Evolutionary conservation across 2,113 vertebrate genomes (phyloP).

Genomic region (Erythrolamprus reginae): DNA sequence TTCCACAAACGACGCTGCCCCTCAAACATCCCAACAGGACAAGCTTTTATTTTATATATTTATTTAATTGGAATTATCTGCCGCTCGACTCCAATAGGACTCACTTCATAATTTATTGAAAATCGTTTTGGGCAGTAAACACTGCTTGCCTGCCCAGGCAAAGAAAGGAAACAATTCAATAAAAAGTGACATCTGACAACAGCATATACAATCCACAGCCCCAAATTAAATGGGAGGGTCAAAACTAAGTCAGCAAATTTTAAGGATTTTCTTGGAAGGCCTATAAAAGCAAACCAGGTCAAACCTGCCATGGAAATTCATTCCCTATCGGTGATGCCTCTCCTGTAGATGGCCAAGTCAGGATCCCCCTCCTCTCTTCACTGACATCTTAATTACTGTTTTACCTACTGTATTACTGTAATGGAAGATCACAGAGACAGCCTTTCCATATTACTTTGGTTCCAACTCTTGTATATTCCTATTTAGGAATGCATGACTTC

Average conservation of each 20-base stretch:
- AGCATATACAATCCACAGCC: neutral
- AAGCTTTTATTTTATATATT: too few species aligned
- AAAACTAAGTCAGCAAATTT: neutral
- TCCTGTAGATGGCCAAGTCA: neutral
- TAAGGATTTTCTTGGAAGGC: neutral
- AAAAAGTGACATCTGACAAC: neutral
- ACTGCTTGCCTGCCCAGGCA: neutral
- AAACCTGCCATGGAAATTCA: neutral
- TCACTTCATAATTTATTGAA: neutral
- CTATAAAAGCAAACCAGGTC: neutral
- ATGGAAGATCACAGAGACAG: constrained; percentile 29
- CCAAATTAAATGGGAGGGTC: neutral
- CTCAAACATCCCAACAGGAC: neutral
- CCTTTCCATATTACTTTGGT: constrained; percentile 39
- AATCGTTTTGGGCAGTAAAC: neutral
- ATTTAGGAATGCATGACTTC: constrained; percentile 66
- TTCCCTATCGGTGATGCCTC: neutral
- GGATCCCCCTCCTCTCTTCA: neutral
- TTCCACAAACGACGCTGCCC: neutral
- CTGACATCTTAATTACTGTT: neutral
- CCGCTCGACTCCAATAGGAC: too few species aligned
- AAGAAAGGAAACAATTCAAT: neutral
- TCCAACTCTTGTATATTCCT: constrained; percentile 64
- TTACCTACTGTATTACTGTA: constrained; percentile 28
- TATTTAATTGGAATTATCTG: too few species aligned